phyloP scores from a whole-genome alignment of 2,113 vertebrate species.

The Alexandromys fortis region DNA sequence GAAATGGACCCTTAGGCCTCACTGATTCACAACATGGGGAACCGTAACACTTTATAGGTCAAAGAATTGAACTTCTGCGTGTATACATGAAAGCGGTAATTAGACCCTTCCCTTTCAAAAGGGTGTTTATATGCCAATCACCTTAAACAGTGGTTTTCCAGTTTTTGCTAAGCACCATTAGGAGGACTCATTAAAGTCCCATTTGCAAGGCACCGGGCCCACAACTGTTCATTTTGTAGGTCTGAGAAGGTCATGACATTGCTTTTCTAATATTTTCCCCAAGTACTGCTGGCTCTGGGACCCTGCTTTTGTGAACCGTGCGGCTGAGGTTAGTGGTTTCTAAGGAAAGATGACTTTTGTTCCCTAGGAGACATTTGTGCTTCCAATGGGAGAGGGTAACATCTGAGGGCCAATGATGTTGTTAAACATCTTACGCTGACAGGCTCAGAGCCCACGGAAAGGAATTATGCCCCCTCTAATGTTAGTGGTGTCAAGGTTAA shows the following conservation, averaged over 20 bases:
- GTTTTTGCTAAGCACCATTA: neutral
- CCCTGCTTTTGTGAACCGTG: neutral
- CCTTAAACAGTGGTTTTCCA: neutral
- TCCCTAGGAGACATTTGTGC: neutral
- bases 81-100: conserved; percentile 34
- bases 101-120: neutral
- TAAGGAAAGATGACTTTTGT: neutral
- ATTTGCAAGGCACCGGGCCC: neutral
- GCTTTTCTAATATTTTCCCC: neutral
- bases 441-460: neutral
- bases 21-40: neutral
- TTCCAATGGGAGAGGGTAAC: neutral
- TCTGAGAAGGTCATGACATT: neutral
- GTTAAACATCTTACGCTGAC: neutral
- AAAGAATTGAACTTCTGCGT: neutral
- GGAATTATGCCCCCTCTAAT: neutral
- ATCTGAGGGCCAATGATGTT: neutral
- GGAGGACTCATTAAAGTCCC: neutral
- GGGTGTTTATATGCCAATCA: neutral
- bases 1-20: neutral
- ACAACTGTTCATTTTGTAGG: neutral
- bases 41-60: neutral
- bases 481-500: neutral
- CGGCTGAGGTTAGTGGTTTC: neutral
- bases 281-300: neutral